Evolutionary conservation across 2,113 vertebrate species (phyloP).

Genomic region (Osmerus eperlanus): DNA sequence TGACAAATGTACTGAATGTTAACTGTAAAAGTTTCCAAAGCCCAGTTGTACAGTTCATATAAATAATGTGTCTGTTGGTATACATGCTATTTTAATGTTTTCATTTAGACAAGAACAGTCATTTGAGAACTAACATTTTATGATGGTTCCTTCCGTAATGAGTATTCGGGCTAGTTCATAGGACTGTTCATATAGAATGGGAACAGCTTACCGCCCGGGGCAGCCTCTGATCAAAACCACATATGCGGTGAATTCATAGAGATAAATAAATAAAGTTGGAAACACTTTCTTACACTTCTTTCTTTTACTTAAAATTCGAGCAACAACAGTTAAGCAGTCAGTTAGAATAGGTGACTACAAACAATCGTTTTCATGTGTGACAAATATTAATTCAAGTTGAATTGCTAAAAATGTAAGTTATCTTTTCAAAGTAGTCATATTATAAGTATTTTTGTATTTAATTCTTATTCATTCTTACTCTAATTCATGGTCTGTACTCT

Average conservation of each 20-base stretch:
- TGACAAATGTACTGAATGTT: neutral
- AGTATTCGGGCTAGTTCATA: neutral
- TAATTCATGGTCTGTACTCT: neutral
- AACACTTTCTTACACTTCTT: too few relatives aligned
- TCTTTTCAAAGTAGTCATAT: neutral
- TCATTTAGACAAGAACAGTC: slow-evolving; percentile 39
- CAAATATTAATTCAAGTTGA: too few relatives aligned
- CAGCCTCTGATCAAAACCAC: neutral
- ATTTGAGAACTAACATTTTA: slow-evolving; percentile 26
- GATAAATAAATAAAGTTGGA: slow-evolving; percentile 3
- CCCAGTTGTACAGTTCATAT: slow-evolving; percentile 44
- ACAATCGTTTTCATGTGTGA: too few relatives aligned
- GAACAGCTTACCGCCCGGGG: neutral
- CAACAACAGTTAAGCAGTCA: too few relatives aligned
- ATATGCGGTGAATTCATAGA: neutral
- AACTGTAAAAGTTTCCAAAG: slow-evolving; percentile 40
- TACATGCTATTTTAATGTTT: slow-evolving; percentile 31
- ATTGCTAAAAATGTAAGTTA: too few relatives aligned
- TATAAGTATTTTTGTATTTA: neutral
- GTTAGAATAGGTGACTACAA: too few relatives aligned
- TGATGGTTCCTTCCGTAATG: neutral
- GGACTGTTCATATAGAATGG: neutral
- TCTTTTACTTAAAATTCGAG: too few relatives aligned
- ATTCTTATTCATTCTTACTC: neutral
- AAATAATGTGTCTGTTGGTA: slow-evolving; percentile 36